phyloP scores from a whole-genome alignment of 2,797 vertebrate genomes.

The Poeciliopsis gracilis region DNA sequence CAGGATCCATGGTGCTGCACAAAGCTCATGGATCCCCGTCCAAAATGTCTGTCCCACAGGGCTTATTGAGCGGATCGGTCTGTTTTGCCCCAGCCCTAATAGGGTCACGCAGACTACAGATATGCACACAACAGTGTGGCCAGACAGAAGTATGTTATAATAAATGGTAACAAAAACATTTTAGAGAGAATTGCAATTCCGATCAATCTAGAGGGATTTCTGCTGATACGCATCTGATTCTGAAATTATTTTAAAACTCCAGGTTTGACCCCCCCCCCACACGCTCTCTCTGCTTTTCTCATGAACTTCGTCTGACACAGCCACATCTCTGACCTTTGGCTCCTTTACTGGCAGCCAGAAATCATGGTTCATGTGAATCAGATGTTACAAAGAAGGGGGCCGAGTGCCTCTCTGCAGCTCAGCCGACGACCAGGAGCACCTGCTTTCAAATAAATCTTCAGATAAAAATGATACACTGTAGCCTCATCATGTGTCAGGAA shows the following conservation, averaged over 20 bases:
- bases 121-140: conserved; percentile 32
- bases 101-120: conserved; percentile 63
- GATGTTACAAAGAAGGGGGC: conserved; percentile 62
- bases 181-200: conserved; percentile 35
- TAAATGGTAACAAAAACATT: conserved; percentile 40
- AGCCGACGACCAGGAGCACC: conserved; percentile 61
- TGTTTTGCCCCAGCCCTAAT: conserved; percentile 33
- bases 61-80: conserved; percentile 35
- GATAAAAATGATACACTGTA: conserved; percentile 62
- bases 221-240: conserved; percentile 20
- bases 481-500: conserved; percentile 58
- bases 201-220: conserved; percentile 14
- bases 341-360: conserved; percentile 55
- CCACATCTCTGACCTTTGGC: conserved; percentile 65
- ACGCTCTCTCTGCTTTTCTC: conserved; percentile 61
- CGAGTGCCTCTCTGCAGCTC: conserved; percentile 43
- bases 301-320: conserved; percentile 72
- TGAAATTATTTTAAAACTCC: conserved; percentile 48
- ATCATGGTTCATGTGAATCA: conserved; percentile 71
- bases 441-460: conserved; percentile 76
- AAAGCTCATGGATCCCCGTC: conserved; percentile 38
- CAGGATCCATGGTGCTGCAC: conserved; percentile 46
- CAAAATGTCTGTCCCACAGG: conserved; percentile 62
- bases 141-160: conserved; percentile 35
- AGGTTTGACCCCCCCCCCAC: conserved; percentile 43